Evolutionary conservation across 2,797 vertebrate species (phyloP).

Genomic region (Eospalax fontanierii): DNA sequence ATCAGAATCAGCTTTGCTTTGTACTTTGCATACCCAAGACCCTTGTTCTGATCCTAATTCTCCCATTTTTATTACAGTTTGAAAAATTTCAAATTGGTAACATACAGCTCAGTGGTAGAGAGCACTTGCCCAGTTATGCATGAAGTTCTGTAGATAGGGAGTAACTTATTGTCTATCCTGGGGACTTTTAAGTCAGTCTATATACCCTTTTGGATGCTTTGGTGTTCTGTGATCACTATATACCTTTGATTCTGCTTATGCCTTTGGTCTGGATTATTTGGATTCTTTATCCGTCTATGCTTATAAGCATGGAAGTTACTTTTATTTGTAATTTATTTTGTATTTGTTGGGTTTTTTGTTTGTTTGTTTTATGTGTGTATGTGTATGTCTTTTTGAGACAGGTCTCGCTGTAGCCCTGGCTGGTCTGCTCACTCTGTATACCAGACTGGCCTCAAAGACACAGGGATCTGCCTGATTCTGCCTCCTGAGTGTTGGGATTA

Average conservation of each 20-base stretch:
- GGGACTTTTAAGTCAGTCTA: neutral
- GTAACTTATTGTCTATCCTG: neutral
- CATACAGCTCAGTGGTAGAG: neutral
- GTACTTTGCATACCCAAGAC: constrained; percentile 11
- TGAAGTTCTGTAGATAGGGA: neutral
- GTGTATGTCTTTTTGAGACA: too few species aligned
- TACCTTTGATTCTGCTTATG: neutral
- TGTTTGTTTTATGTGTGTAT: too few species aligned
- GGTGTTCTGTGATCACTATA: neutral
- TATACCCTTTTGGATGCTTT: neutral
- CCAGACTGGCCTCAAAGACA: too few species aligned
- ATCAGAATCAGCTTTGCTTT: constrained; percentile 56
- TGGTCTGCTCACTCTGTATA: too few species aligned
- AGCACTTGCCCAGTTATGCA: neutral
- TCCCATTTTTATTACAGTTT: constrained; percentile 56
- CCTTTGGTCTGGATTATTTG: neutral
- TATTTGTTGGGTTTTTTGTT: too few species aligned
- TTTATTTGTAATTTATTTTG: neutral
- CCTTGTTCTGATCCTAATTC: constrained; percentile 54
- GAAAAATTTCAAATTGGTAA: neutral
- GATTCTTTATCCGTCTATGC: neutral
- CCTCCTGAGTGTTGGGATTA: too few species aligned
- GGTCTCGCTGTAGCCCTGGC: too few species aligned
- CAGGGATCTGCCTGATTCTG: too few species aligned
- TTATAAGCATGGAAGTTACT: constrained; percentile 1